Conservation (phyloP, 2,113 vertebrate species). For the Macheiramphus alcinus region DNA sequence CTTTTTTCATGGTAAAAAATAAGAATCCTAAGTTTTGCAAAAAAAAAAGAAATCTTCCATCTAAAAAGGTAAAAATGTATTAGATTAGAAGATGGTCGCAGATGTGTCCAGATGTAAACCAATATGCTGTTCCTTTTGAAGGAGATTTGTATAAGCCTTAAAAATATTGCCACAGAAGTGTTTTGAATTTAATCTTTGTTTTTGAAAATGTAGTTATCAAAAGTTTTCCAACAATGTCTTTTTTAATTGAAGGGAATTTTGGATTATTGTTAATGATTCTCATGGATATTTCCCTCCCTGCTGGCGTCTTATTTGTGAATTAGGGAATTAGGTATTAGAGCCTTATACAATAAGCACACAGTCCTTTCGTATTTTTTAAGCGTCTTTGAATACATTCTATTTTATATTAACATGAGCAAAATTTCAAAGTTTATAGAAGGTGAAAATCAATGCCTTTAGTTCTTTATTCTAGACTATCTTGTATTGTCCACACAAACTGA, state of each 20-base stretch:
- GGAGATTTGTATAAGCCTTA: neutral
- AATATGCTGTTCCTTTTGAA: neutral
- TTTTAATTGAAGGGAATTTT: neutral
- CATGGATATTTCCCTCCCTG: neutral
- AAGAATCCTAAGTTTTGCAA: neutral
- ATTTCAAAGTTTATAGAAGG: neutral
- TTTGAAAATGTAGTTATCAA: neutral
- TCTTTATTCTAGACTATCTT: neutral
- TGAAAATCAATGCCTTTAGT: neutral
- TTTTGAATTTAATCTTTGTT: neutral
- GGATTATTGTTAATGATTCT: neutral
- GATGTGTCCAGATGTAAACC: neutral
- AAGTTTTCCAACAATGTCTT: neutral
- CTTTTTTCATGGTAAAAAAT: neutral
- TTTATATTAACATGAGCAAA: neutral
- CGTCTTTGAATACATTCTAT: neutral
- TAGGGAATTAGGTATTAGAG: neutral
- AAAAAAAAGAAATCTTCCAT: neutral
- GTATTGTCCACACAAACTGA: neutral
- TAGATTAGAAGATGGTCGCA: neutral
- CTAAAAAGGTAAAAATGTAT: neutral
- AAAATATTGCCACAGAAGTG: neutral
- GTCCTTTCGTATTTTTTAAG: neutral
- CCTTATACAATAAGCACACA: neutral
- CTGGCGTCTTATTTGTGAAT: neutral